Evolutionary conservation across 2,888 invertebrate species (phyloP).

Genomic region (Dryadula phaetusa): DNA sequence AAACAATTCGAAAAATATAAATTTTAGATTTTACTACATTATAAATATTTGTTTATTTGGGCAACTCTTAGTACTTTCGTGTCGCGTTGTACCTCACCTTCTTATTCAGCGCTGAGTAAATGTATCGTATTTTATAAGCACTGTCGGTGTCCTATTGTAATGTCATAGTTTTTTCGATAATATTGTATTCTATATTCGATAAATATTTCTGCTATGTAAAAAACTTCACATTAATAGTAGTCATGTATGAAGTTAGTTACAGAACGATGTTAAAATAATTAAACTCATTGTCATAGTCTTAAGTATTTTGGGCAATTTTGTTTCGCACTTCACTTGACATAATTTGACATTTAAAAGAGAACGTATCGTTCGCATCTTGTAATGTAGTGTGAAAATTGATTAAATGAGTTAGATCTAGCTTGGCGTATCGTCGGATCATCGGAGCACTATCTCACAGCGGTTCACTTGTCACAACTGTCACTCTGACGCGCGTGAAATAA

Average conservation of each 20-base stretch:
- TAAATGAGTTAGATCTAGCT: constrained; percentile 78
- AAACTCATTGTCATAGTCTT: constrained; percentile 83
- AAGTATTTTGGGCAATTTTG: constrained; percentile 79
- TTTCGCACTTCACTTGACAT: constrained; percentile 81
- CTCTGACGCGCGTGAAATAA: not conserved
- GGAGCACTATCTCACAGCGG: not conserved
- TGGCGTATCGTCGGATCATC: constrained; percentile 42
- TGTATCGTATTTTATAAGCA: constrained; percentile 75
- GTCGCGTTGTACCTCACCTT: constrained; percentile 72
- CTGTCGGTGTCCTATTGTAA: constrained; percentile 80
- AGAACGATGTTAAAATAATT: constrained; percentile 74
- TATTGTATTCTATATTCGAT: constrained; percentile 83
- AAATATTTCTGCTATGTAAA: constrained; percentile 82
- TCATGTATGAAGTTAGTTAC: constrained; percentile 63
- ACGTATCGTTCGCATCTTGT: constrained; percentile 64
- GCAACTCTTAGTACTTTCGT: constrained; percentile 68
- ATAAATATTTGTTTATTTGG: constrained; percentile 70
- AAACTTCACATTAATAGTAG: constrained; percentile 81
- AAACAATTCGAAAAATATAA: constrained; percentile 78
- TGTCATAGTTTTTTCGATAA: constrained; percentile 82
- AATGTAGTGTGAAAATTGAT: constrained; percentile 73
- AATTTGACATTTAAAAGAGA: constrained; percentile 77
- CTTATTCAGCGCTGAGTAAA: constrained; percentile 73
- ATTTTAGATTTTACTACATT: constrained; percentile 74
- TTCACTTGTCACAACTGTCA: not conserved